Base-by-base conservation (phyloP, 2,888 invertebrate genomes). In the Agrilus mali region DNA sequence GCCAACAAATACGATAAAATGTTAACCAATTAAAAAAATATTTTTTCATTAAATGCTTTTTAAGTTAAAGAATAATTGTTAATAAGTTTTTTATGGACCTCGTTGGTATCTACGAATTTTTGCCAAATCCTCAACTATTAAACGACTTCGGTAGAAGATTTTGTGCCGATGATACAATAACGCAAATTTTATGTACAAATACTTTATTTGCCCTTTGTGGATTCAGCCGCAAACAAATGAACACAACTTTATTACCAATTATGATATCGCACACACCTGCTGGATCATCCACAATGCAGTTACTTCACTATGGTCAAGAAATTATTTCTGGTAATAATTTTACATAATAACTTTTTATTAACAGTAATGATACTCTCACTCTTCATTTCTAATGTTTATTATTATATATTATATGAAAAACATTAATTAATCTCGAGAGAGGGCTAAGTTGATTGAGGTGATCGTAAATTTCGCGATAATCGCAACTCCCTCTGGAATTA, bases 181-280 rank as follows among this genome's bases (percentile, higher is more conserved):
- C 71, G 41, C 77, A 73, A 49, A 73, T 66, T 2, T 53, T 84
- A 4, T 86, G 86, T 60, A 70, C 72, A 36, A 80, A 79, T 56
- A 62, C 80, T 1, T 54, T 86, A 4, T 84, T 84, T 58, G 61
- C 84, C 5, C 53, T 86, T 3, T 72, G 68, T 4, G 82, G 82
- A 10, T 76, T 71, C 55, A 75, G 77, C 55, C 67, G 69, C 35
- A 65, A 64, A 7, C 76, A 79, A 58, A 65, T 72, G 33, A 72
- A 75, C 53, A 55, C 63, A 55, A 53, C 51, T n/a, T 41, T 51
- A 38, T 40, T 55, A 10, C 50, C 55, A 14, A 47, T 51, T n/a
- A 48, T 56, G 12, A 38, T 47, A 35, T 48, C 49, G 2, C 53
- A 54, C 35, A 46, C 52, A 1, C 55, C 55, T 31, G 49, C 55